Evolutionary conservation across 2,113 vertebrate genomes (phyloP), one percentile per base, ranked within the genome.

Genomic region (Oncorhynchus clarkii): DNA sequence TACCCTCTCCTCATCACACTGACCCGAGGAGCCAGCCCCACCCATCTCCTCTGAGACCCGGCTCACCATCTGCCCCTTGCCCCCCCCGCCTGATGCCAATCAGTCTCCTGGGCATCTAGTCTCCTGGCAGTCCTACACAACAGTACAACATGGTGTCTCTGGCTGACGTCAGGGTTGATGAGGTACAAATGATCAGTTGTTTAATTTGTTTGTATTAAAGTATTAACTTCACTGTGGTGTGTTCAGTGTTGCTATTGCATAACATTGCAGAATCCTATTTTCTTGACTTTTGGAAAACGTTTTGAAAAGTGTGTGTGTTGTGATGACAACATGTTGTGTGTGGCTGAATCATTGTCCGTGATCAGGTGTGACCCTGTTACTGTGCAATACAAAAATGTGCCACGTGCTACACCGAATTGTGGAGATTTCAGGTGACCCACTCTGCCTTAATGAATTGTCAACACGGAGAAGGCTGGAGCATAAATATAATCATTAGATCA

Each of bases 1-100:
- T 99, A 97, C 79, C 98, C 97, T 68, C 85, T 96, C 87, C 95
- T 98, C 85, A 88, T 99, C 73, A 82, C 94, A 84, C 89, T 99
- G 91, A 96, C 93, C 84, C 95, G 93, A 90, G 85, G 82, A 70
- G 81, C 88, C 26, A 71, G 57, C 54, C 77, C 60, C 11, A 26
- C 51, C 20, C 26, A 51, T 24, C 60, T 31, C 51, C 65, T n/a
- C 34, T 45, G 14, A 13, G 34, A 45, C 34, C 31, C 1, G 3
- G 34, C 7, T 48, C 67, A 0, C 18, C 67, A 14, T 13, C 67
- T 5, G 1, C 66, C 31, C 4, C 31, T 7, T 18, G 3, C 5
- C 39, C 39, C 1, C 16, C 67, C 66, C 1, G 22, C 62, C 62
- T 65, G 11, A 65, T 65, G 62, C 3, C 62, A 65, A 27, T 26